Base-by-base conservation (phyloP, 2,888 invertebrate genomes). In the Melieria crassipennis region DNA sequence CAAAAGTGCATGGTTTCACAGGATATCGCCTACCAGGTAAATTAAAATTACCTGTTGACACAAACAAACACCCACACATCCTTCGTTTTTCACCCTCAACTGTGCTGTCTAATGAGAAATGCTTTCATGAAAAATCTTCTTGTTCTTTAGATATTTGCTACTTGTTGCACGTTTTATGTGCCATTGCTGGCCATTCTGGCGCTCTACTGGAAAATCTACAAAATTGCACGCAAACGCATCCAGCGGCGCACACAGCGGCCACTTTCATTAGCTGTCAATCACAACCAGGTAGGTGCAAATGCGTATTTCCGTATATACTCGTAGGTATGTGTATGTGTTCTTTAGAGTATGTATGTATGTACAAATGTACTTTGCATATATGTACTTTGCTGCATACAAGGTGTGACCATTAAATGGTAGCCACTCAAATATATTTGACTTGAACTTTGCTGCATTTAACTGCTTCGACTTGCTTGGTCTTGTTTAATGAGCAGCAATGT, bases 151-250 rank as follows among this genome's bases (percentile, higher is more conserved):
- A 85, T 87, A 73, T 98, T 98, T 87, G 98, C 98, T 71, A 99
- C 98, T 11, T 94, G 95, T 87, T 95, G 96, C 76, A 98, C 99
- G 48, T 99, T 99, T 88, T 99, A 99, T 88, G 93, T 97, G 79
- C 99, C 99, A 3, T 90, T 99, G 47, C 88, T 96, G 75, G 94
- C 97, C 75, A 99, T 99, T 84, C 92, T 99, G 77, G 91, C 96
- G 79, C 90, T 99, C 48, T 99, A 99, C 88, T 97, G 96, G 94
- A 97, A 96, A 89, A 99, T 99, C 85, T 99, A 96, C 88, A 94
- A 97, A 87, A 94, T 95, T 46, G 99, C 99, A 1, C 89, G 97
- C 71, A 91, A 91, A 88, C 89, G 91, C 78, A 91, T 91, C 72
- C 87, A 90, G 56, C 87, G 91, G 73, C 87, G 91, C 63, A 65